phyloP scores from a whole-genome alignment of 1,140 invertebrate species.

The Lethrus apterus region DNA sequence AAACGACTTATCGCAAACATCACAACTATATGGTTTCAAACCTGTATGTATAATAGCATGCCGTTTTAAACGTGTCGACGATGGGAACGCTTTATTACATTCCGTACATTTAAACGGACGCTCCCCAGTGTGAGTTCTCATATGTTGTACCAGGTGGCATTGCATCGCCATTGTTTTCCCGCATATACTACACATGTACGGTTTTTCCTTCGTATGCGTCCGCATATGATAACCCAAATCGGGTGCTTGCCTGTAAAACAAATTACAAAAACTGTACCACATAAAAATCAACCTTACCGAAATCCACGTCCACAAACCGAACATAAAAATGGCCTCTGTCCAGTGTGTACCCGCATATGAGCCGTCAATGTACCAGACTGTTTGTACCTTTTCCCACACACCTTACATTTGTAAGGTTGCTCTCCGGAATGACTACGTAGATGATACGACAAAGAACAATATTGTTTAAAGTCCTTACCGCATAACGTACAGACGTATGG shows the following conservation, averaged over 20 bases:
- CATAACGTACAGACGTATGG: conserved; percentile 64
- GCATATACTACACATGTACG: conserved; percentile 32
- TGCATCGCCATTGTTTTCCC: conserved; percentile 32
- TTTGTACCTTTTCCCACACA: conserved; percentile 56
- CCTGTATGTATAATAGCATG: conserved; percentile 72
- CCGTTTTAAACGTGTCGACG: conserved; percentile 61
- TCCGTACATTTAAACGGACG: conserved; percentile 49
- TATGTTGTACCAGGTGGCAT: conserved; percentile 40
- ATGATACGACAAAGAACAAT: conserved; percentile 59
- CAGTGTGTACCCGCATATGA: conserved; percentile 37
- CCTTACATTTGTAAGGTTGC: conserved; percentile 52
- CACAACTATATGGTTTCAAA: conserved; percentile 42
- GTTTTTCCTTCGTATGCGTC: conserved; percentile 34
- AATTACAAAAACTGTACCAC: neutral
- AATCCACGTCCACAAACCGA: conserved; percentile 31
- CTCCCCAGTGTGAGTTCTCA: conserved; percentile 54
- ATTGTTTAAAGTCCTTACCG: conserved; percentile 54
- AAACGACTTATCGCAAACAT: conserved; percentile 44
- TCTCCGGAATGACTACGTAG: conserved; percentile 58
- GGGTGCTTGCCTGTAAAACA: conserved; percentile 29
- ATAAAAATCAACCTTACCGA: conserved; percentile 5
- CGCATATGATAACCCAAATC: conserved; percentile 33
- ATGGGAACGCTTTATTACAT: conserved; percentile 57
- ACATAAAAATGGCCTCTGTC: conserved; percentile 28
- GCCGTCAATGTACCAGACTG: conserved; percentile 26